A percentile compares a stretch with the other conserved stretches of the same genome.
These are phyloP conservation scores for Bergia puertoricense DNA, from an alignment of 92 coral and sea anemone genomes.

Conservation along the genomic window DNA sequence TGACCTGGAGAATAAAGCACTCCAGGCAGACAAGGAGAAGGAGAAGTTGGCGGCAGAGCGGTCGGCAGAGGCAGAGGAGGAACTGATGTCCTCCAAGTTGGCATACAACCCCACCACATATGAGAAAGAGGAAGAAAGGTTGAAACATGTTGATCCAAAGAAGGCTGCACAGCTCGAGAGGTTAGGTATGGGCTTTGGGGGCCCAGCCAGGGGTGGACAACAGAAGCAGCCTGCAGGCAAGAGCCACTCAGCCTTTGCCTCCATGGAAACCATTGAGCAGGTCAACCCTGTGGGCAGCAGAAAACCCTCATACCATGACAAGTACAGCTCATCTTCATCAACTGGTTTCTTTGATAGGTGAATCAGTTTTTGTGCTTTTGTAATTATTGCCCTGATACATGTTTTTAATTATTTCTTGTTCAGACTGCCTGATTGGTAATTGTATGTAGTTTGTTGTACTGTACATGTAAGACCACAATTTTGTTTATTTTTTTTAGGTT, in stretches of 20 bases:
- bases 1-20: constrained; percentile 87
- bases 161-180: constrained; percentile 97
- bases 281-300: constrained; percentile 67
- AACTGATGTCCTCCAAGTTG: constrained; percentile 80
- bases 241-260: constrained; percentile 97
- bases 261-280: constrained; percentile 92
- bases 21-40: constrained; percentile 78
- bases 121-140: constrained; percentile 90
- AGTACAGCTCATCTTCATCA: too few relatives aligned
- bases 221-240: constrained; percentile 68
- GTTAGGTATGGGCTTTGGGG: constrained; percentile 94
- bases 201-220: constrained; percentile 40
- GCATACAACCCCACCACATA: constrained; percentile 79
- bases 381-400: too few relatives aligned
- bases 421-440: too few relatives aligned
- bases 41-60: constrained; percentile 77
- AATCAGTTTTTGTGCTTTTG: too few relatives aligned
- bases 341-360: too few relatives aligned
- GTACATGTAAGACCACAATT: too few relatives aligned
- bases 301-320: not conserved
- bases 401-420: too few relatives aligned
- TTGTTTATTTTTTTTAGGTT: too few relatives aligned
- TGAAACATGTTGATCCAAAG: constrained; percentile 89
- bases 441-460: too few relatives aligned
- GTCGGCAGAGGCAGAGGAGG: constrained; percentile 79